A percentile compares a stretch with the other conserved stretches of the same genome.
phyloP scores from a whole-genome alignment of 2,888 invertebrate species.

The Adineta ricciae region DNA sequence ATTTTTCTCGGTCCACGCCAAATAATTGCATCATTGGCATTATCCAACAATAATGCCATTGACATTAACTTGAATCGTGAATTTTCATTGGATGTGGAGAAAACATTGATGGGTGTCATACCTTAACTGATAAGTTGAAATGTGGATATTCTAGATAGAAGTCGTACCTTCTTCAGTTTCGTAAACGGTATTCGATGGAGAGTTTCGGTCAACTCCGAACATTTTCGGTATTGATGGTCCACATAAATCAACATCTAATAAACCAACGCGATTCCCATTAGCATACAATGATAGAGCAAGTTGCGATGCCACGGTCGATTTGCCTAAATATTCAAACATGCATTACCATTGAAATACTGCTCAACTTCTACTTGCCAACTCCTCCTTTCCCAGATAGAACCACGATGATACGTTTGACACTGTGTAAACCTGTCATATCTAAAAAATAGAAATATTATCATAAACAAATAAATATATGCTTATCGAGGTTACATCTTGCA shows the following conservation, averaged over 20 bases:
- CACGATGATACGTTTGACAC: constrained; percentile 48
- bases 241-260: constrained; percentile 84
- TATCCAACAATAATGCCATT: constrained; percentile 63
- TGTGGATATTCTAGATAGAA: too few relatives aligned
- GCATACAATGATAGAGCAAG: constrained; percentile 66
- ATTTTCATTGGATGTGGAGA: not conserved
- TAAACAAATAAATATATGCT: too few relatives aligned
- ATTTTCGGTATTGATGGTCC: constrained; percentile 86
- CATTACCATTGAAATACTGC: not conserved
- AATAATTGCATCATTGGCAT: constrained; percentile 84
- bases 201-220: constrained; percentile 82
- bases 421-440: not conserved
- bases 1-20: constrained; percentile 99
- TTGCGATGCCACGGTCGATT: constrained; percentile 88
- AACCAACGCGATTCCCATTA: constrained; percentile 59
- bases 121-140: not conserved
- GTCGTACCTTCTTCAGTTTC: not conserved
- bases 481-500: too few relatives aligned
- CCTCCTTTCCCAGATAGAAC: constrained; percentile 96
- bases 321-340: constrained; percentile 48
- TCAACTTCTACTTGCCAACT: constrained; percentile 59
- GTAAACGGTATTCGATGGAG: constrained; percentile 64
- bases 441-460: too few relatives aligned
- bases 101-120: not conserved
- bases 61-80: constrained; percentile 67